Conservation (phyloP, 2,113 vertebrate species). For the Cathartes aura region DNA sequence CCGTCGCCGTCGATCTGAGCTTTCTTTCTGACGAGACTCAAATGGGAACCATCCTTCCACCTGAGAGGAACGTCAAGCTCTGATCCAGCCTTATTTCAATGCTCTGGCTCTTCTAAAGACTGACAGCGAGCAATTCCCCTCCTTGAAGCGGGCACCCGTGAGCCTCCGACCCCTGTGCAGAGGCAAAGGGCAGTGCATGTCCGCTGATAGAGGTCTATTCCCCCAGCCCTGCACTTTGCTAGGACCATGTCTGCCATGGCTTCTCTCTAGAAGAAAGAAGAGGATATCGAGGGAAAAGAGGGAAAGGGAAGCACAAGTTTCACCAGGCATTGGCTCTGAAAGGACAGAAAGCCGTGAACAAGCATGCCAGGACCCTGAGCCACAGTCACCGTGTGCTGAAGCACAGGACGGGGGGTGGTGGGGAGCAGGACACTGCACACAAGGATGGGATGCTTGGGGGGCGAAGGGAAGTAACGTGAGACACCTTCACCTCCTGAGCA, state of each 20-base stretch:
- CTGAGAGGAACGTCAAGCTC: background rate
- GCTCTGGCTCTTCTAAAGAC: background rate
- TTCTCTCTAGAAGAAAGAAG: background rate
- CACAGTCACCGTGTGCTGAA: background rate
- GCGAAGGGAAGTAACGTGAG: background rate
- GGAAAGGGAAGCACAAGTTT: background rate
- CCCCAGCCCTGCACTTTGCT: background rate
- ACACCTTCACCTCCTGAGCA: background rate
- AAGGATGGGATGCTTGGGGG: background rate
- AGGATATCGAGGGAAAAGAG: background rate
- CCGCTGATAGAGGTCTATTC: background rate
- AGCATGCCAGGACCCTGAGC: fast-evolving
- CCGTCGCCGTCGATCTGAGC: background rate
- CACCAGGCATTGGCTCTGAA: background rate
- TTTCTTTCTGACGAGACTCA: background rate
- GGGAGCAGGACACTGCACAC: background rate
- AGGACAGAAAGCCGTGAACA: background rate
- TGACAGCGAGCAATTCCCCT: background rate
- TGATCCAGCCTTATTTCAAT: background rate
- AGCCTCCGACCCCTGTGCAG: background rate
- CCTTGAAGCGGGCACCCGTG: background rate
- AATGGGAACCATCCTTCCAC: background rate
- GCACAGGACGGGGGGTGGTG: background rate
- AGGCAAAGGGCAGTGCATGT: background rate
- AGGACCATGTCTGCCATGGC: background rate